Base-by-base conservation (phyloP, 2,888 invertebrate genomes). In the Netelia fuscicornis region DNA sequence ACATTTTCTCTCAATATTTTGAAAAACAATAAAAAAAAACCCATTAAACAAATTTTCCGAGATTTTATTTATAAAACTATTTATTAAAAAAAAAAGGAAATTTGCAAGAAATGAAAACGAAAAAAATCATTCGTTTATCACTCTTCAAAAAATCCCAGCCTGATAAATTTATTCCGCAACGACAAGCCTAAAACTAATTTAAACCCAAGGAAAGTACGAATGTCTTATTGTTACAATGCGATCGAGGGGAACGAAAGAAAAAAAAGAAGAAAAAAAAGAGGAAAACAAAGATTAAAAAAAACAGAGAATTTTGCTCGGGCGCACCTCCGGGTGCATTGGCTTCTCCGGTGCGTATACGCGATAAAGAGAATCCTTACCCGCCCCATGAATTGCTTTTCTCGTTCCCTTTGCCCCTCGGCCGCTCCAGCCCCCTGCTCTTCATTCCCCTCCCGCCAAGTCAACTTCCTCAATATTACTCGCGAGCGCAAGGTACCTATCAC, bases 401-500 rank as follows among this genome's bases (percentile, higher is more conserved):
- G 75, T 3, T 30, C 30, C 30, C 30, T 30, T 30, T 5, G 5
- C 30, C 30, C 30, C 30, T 30, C 30, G 30, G 30, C 30, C 30
- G 5, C 30, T 30, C 6, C 30, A 30, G 5, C 30, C 30, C 30
- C 68, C 72, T 0, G 17, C 17, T 17, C 17, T 17, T 17, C 17
- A 17, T 17, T 17, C 17, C 17, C 17, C 17, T 17, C 17, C 17
- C 17, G 17, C 44, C 42, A 42, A 42, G 52, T 44, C 67, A 52
- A 76, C 85, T 85, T 85, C 82, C 85, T 85, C 79, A 76, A 82
- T 80, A 82, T 82, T 80, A 17, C 71, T 74, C 64, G 30, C 76
- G 67, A 58, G 48, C 10, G 68, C 74, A 20, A 48, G 13, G 25
- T 42, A 25, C 23, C 37, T 37, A 76, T 76, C 67, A 17, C 70